These are phyloP conservation scores for Drosophila neocordata DNA, from an alignment of 1,140 invertebrate genomes.

Conservation along the genomic window DNA sequence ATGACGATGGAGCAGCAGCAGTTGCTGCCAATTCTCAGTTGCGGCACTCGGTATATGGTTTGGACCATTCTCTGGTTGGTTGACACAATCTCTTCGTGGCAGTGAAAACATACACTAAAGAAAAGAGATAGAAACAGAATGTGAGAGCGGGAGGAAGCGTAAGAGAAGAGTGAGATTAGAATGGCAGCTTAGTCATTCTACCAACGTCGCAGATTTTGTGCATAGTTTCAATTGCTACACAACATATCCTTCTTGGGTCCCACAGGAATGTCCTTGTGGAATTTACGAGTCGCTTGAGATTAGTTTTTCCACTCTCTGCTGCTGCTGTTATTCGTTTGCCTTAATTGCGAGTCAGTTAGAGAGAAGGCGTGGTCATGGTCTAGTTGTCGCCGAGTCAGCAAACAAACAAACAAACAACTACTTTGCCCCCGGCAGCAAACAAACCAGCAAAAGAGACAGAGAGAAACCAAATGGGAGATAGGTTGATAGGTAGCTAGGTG, in stretches of 20 bases:
- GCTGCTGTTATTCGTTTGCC: conserved; percentile 50
- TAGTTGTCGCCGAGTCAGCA: conserved; percentile 65
- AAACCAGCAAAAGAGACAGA: background rate
- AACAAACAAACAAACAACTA: conserved; percentile 28
- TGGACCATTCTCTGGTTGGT: conserved; percentile 35
- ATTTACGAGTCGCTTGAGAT: conserved; percentile 76
- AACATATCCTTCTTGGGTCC: conserved; percentile 42
- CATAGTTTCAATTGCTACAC: conserved; percentile 63
- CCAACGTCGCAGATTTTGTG: conserved; percentile 69
- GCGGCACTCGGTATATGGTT: conserved; percentile 28
- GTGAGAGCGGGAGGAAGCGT: conserved; percentile 7
- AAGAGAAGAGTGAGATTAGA: conserved; percentile 61
- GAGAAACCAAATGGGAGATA: background rate
- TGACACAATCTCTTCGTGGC: conserved; percentile 22
- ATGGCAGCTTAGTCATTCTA: conserved; percentile 72
- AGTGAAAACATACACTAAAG: conserved; percentile 37
- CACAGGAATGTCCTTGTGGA: conserved; percentile 69
- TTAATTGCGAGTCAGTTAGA: conserved; percentile 67
- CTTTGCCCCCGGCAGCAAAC: background rate
- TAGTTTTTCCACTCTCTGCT: conserved; percentile 53
- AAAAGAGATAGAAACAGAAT: background rate
- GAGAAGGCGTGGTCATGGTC: conserved; percentile 50
- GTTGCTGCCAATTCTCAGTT: background rate
- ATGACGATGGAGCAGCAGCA: conserved; percentile 44
- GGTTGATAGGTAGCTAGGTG: background rate